phyloP scores from a whole-genome alignment of 2,113 vertebrate species.

The Opisthocomus hoazin region DNA sequence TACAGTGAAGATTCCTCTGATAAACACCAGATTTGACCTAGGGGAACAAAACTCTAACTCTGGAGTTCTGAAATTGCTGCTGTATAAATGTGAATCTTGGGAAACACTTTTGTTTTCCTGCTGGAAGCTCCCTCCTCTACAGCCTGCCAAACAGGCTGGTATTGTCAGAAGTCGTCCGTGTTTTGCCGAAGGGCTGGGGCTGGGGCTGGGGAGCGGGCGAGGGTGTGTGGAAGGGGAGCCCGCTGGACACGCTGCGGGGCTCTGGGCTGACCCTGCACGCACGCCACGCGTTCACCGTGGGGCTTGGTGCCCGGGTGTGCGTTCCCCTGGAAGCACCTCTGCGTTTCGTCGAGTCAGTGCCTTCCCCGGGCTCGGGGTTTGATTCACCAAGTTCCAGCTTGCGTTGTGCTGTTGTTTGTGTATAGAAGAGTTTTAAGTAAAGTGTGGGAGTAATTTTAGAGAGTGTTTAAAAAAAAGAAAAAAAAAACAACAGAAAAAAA shows the following conservation, averaged over 20 bases:
- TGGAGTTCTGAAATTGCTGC: background rate
- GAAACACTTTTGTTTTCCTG: background rate
- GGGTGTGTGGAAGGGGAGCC: background rate
- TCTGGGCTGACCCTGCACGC: background rate
- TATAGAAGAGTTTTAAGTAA: background rate
- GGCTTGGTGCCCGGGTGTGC: background rate
- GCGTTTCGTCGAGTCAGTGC: background rate
- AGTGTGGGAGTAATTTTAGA: background rate
- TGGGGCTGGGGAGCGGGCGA: background rate
- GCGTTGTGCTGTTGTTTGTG: background rate
- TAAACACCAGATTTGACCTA: background rate
- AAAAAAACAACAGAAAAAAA: background rate
- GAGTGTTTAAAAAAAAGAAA: background rate
- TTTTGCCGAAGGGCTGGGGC: background rate
- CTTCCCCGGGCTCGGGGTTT: background rate
- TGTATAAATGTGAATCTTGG: background rate
- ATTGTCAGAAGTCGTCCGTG: fast-evolving
- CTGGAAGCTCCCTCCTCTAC: background rate
- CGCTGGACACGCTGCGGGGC: too few relatives aligned
- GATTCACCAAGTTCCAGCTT: background rate
- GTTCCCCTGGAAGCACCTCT: background rate
- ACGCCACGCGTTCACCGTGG: background rate
- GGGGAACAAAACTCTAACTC: background rate
- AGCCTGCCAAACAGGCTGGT: background rate
- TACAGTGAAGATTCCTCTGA: background rate